phyloP scores from a whole-genome alignment of 2,888 invertebrate species.

The Troides oblongomaculatus region DNA sequence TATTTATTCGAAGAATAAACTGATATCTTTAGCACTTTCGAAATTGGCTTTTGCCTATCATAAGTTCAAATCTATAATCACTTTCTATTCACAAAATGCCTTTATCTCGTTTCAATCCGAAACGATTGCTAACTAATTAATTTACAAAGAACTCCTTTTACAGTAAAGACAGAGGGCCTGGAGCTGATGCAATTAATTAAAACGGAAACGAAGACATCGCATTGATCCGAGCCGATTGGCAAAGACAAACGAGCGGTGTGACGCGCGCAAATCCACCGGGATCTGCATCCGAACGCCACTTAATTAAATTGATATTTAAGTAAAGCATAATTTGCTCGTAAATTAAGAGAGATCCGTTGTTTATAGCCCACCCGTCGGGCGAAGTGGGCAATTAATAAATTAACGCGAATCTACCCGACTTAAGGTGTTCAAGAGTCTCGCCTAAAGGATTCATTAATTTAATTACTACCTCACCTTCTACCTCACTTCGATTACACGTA shows the following conservation, averaged over 20 bases:
- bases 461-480: constrained; percentile 54
- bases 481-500: constrained; percentile 34
- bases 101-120: too few species aligned
- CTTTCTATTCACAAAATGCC: too few species aligned
- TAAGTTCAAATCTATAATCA: too few species aligned
- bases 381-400: constrained; percentile 78
- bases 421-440: constrained; percentile 64
- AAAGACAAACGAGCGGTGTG: constrained; percentile 63
- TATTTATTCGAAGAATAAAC: background rate
- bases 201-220: constrained; percentile 15
- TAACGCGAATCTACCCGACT: constrained; percentile 69
- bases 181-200: constrained; percentile 18
- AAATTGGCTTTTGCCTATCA: too few species aligned
- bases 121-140: too few species aligned
- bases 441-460: constrained; percentile 71
- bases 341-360: constrained; percentile 78
- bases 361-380: constrained; percentile 61
- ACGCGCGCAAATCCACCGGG: constrained; percentile 58
- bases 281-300: constrained; percentile 68
- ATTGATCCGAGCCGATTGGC: constrained; percentile 53
- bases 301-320: constrained; percentile 81
- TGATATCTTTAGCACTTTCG: background rate
- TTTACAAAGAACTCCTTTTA: background rate
- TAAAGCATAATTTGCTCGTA: constrained; percentile 79
- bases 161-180: constrained; percentile 28